These are phyloP conservation scores for Crypturellus tataupa DNA, from an alignment of 2,797 vertebrate genomes.

Conservation along the genomic window DNA sequence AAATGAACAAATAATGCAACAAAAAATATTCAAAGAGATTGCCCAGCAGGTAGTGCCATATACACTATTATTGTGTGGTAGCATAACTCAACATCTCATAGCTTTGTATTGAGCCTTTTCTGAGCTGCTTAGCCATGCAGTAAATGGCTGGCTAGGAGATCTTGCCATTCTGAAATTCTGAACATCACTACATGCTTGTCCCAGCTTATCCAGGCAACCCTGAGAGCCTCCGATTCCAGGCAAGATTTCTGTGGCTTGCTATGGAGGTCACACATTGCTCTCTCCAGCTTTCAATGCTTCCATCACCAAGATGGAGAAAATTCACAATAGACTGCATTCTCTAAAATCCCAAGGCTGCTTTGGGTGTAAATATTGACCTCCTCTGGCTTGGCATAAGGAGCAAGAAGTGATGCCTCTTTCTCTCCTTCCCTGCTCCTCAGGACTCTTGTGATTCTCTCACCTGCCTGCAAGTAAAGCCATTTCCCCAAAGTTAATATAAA, in stretches of 20 bases:
- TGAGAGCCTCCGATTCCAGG: not conserved
- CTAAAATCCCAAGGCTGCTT: not conserved
- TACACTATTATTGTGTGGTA: not conserved
- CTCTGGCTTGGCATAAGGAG: not conserved
- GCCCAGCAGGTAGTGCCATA: not conserved
- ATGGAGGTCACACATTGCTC: conserved; percentile 1
- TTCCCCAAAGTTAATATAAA: conserved; percentile 28
- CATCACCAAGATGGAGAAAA: not conserved
- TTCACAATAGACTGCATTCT: not conserved
- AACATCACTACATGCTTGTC: not conserved
- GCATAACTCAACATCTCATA: not conserved
- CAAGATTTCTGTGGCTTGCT: conserved; percentile 2
- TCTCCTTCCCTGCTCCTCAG: not conserved
- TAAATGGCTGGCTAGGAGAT: not conserved
- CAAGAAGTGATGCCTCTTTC: not conserved
- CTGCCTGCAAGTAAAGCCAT: not conserved
- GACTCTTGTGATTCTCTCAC: not conserved
- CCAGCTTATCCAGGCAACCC: not conserved
- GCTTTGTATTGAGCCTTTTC: not conserved
- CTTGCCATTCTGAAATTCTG: not conserved
- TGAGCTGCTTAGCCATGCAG: not conserved
- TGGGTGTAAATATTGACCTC: not conserved
- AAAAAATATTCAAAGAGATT: not conserved
- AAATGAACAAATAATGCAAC: not conserved
- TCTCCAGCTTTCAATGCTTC: not conserved